A percentile compares a stretch with the other conserved stretches of the same genome.
phyloP scores from a whole-genome alignment of 1,140 invertebrate species.

The Drosophila mauritiana region DNA sequence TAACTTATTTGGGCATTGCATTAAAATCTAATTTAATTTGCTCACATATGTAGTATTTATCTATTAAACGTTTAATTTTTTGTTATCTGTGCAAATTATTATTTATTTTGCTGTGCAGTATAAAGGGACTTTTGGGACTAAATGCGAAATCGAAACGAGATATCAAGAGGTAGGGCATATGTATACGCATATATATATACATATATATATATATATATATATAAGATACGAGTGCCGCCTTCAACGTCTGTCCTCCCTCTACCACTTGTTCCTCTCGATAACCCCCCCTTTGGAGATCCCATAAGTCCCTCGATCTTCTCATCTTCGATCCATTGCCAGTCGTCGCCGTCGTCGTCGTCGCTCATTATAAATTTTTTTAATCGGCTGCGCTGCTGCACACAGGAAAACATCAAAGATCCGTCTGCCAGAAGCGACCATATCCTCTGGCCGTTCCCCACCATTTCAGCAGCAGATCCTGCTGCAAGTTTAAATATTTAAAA shows the following conservation, averaged over 20 bases:
- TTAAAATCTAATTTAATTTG: too few relatives aligned
- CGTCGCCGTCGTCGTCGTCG: constrained; percentile 54
- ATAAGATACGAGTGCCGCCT: constrained; percentile 71
- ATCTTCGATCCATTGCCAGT: constrained; percentile 36
- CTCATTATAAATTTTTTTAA: constrained; percentile 83
- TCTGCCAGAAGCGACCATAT: constrained; percentile 56
- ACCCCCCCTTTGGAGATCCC: background rate
- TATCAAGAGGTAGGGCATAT: constrained; percentile 67
- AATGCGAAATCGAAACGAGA: constrained; percentile 78
- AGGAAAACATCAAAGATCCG: constrained; percentile 78
- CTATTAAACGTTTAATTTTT: background rate
- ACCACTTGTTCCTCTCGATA: background rate
- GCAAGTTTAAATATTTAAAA: constrained; percentile 81
- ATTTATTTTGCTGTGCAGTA: constrained; percentile 12
- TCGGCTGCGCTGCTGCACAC: constrained; percentile 61
- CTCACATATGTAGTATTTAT: background rate
- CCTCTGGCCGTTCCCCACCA: constrained; percentile 4
- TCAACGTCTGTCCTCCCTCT: constrained; percentile 28
- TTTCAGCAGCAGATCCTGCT: constrained; percentile 57
- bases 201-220: constrained; percentile 26
- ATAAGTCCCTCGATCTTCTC: constrained; percentile 12
- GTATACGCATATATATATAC: constrained; percentile 26
- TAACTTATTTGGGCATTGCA: too few relatives aligned
- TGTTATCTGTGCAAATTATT: background rate
- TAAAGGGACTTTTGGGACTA: constrained; percentile 37